Evolutionary conservation across 1,140 invertebrate species (phyloP).

Genomic region (Monomorium pharaonis): DNA sequence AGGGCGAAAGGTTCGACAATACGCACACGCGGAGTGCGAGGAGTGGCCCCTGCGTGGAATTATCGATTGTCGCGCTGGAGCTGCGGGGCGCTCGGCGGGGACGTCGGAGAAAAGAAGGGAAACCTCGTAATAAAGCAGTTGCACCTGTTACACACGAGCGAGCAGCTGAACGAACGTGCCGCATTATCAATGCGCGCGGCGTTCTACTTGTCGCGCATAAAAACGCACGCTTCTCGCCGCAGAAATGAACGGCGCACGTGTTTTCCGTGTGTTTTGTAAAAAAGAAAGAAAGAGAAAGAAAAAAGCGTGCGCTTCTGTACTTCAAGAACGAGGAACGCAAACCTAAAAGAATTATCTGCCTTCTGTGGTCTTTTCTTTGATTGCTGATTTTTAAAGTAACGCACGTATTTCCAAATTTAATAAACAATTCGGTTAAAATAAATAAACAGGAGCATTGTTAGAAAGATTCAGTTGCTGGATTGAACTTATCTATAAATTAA

Average conservation of each 20-base stretch:
- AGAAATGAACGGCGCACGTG: not conserved
- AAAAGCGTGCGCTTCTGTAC: not conserved
- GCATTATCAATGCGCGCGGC: conserved; percentile 49
- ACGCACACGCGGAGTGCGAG: conserved; percentile 61
- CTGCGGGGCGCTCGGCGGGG: not conserved
- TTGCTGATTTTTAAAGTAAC: not conserved
- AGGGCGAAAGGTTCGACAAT: conserved; percentile 49
- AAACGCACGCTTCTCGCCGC: not conserved
- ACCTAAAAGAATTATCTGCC: not conserved
- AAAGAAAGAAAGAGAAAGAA: not conserved
- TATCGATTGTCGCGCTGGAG: conserved; percentile 71
- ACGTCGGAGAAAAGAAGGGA: conserved; percentile 47
- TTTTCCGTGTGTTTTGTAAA: not conserved
- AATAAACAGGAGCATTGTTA: not conserved
- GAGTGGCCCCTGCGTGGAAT: conserved; percentile 53
- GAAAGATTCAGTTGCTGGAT: not conserved
- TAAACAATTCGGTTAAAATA: not conserved
- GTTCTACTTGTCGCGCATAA: conserved; percentile 57
- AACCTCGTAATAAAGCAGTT: conserved; percentile 58
- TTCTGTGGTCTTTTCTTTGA: not conserved
- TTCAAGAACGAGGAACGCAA: not conserved
- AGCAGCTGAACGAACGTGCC: conserved; percentile 22
- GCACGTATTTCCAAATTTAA: not conserved
- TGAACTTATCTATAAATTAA: not conserved
- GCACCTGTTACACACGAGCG: conserved; percentile 67